Conservation (phyloP, 2,888 invertebrate species). For the Lepidochrysops patricia region DNA sequence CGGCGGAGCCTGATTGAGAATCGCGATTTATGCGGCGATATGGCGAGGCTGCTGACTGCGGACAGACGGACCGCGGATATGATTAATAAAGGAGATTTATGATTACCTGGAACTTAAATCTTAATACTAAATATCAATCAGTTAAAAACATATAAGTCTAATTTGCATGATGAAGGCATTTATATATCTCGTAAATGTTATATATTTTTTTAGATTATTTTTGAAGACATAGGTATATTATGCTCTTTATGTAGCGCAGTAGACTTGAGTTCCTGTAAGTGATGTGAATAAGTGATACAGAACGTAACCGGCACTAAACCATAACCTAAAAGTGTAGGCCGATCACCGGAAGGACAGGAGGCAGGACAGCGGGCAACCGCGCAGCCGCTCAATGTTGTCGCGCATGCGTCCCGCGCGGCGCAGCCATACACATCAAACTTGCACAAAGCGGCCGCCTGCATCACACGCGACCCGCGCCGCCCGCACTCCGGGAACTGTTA, state of each 20-base stretch:
- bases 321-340: constrained; percentile 64
- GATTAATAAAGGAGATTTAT: not conserved
- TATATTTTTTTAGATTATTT: too few relatives aligned
- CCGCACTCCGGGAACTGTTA: not conserved
- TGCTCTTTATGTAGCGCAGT: not conserved
- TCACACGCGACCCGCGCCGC: constrained; percentile 33
- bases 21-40: constrained; percentile 28
- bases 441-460: constrained; percentile 58
- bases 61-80: too few relatives aligned
- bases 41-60: not conserved
- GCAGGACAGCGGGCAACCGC: constrained; percentile 42
- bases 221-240: too few relatives aligned
- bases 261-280: constrained; percentile 3
- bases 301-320: constrained; percentile 53
- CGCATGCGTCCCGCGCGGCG: constrained; percentile 49
- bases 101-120: not conserved
- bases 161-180: too few relatives aligned
- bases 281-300: constrained; percentile 35
- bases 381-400: constrained; percentile 67
- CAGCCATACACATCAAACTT: constrained; percentile 37
- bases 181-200: too few relatives aligned
- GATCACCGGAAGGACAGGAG: constrained; percentile 33
- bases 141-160: too few relatives aligned
- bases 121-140: too few relatives aligned
- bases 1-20: constrained; percentile 27